Base-by-base conservation (phyloP, 2,888 invertebrate genomes). In the Mycogona germanica region DNA sequence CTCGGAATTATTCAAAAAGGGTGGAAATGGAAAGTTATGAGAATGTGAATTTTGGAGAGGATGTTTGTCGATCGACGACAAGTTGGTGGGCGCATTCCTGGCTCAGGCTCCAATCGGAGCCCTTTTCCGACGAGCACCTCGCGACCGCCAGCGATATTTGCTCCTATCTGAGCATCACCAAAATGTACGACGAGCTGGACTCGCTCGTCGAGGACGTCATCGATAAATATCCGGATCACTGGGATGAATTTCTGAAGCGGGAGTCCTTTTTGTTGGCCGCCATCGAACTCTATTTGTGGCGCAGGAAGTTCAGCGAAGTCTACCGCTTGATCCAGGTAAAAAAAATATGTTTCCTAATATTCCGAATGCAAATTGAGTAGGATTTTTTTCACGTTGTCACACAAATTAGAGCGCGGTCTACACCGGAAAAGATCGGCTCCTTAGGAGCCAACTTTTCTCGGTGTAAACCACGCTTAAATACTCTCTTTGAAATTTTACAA, bases 281-380 rank as follows among this genome's bases (percentile, higher is more conserved):
- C 21, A 42, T 42, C 42, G 21, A 42, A 12, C 26, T 26, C 42
- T 25, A 42, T 14, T 14, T 42, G 21, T 26, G 26, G 25, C 42
- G 2, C 23, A 3, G 26, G 26, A 26, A 42, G 21, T 42, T 42
- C 21, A 3, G 42, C 19, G 42, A 42, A 42, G 42, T 42, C 42
- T 21, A 42, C 42, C 19, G 21, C 9, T 42, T 42, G n/a, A 42
- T 42, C 21, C 25, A 42, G 42, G 42, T 42, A 42, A 42, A 42
- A 17, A 38, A 19, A 19, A 21, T 38, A 19, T 17, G 9, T 5
- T 38, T 17, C 9, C 9, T 21, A 38, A 41, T 9, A 14, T 17
- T 1, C 9, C 9, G 9, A n/a, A 23, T 17, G 12, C 14, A 4
- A 41, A n/a, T n/a, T n/a, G n/a, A n/a, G n/a, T n/a, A n/a, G n/a